phyloP scores from a whole-genome alignment of 2,797 vertebrate species.

The Rhynchotus rufescens region DNA sequence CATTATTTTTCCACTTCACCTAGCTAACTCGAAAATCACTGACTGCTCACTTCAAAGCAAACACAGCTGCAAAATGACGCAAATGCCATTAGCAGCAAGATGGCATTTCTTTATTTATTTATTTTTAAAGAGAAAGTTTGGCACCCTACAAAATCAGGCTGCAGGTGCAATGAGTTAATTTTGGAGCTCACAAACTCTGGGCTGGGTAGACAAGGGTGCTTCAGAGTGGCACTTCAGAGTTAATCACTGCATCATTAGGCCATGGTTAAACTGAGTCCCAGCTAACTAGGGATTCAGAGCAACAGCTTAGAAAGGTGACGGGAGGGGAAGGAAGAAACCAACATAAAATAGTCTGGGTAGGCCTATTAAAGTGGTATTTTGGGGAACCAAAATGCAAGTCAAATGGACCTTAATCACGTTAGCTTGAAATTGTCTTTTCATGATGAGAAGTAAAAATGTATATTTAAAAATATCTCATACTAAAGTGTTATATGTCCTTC shows the following conservation, averaged over 20 bases:
- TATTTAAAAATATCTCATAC: background rate
- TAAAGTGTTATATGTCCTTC: background rate
- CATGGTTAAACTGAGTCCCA: background rate
- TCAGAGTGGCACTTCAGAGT: background rate
- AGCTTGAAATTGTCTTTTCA: background rate
- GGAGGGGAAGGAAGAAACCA: background rate
- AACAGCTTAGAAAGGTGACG: background rate
- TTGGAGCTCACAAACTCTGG: background rate
- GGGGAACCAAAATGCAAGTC: slow-evolving; percentile 1
- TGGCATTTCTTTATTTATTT: slow-evolving; percentile 3
- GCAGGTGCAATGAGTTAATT: slow-evolving; percentile 70
- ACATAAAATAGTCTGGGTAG: background rate
- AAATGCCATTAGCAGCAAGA: slow-evolving; percentile 59
- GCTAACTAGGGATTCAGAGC: slow-evolving; percentile 6
- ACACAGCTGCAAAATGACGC: slow-evolving; percentile 78
- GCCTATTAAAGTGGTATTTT: slow-evolving; percentile 31
- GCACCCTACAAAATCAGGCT: slow-evolving; percentile 12
- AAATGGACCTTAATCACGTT: slow-evolving; percentile 17
- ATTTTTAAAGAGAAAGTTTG: slow-evolving; percentile 24
- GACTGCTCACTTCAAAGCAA: slow-evolving; percentile 66
- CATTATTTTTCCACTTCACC: slow-evolving; percentile 83
- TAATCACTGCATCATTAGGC: background rate
- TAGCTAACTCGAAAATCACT: slow-evolving; percentile 75
- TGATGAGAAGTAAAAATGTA: background rate
- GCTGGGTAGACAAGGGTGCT: background rate